phyloP scores from a whole-genome alignment of 2,888 invertebrate species.

The Pelosia muscerda region DNA sequence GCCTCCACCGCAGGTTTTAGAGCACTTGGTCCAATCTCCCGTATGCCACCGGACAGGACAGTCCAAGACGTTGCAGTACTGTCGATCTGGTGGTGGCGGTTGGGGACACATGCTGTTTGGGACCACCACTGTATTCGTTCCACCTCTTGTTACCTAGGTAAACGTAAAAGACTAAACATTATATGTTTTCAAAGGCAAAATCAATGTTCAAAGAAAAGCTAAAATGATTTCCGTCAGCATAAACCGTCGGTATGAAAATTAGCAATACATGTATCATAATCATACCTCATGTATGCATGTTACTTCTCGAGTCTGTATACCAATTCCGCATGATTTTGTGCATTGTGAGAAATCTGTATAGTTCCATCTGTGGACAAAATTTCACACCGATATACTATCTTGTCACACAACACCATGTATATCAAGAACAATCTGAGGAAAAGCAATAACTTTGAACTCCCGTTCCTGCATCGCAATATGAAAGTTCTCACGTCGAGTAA shows the following conservation, averaged over 20 bases:
- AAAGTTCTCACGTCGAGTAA: not conserved
- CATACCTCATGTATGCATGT: conserved; percentile 92
- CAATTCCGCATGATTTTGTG: conserved; percentile 97
- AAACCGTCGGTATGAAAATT: too few relatives aligned
- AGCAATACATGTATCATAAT: not conserved
- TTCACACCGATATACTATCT: not conserved
- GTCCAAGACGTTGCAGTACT: conserved; percentile 96
- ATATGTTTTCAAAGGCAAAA: not conserved
- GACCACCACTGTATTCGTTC: conserved; percentile 96
- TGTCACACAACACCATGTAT: too few relatives aligned
- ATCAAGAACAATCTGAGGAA: not conserved
- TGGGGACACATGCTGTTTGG: conserved; percentile 97
- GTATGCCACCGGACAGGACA: conserved; percentile 97
- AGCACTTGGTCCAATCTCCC: conserved; percentile 96
- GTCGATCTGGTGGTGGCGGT: conserved; percentile 95
- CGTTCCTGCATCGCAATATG: not conserved
- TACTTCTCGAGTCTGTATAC: conserved; percentile 96
- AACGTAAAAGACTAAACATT: not conserved
- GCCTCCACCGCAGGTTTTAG: conserved; percentile 97
- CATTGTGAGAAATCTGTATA: conserved; percentile 96
- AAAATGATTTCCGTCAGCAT: not conserved
- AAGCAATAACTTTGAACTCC: not conserved
- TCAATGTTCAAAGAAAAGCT: not conserved
- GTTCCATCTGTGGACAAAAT: conserved; percentile 90
- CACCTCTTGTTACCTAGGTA: conserved; percentile 92